A percentile compares a stretch with the other conserved stretches of the same genome.
These are phyloP conservation scores for Orthosia cruda DNA, from an alignment of 2,888 invertebrate species.

Conservation along the genomic window DNA sequence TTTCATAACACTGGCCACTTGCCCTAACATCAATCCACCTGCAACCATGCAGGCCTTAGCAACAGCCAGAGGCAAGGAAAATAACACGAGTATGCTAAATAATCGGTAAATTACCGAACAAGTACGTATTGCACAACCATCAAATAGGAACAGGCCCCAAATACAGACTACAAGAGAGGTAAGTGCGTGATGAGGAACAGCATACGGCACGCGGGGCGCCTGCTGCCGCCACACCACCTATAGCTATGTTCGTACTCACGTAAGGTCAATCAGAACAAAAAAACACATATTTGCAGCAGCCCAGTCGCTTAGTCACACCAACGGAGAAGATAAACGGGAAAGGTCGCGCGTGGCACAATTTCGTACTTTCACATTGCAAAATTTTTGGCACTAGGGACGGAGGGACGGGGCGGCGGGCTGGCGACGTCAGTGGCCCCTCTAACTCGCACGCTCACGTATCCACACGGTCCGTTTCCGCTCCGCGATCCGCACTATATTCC, in stretches of 20 bases:
- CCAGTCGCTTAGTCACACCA: slow-evolving; percentile 73
- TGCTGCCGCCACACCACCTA: slow-evolving; percentile 77
- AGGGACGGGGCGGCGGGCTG: slow-evolving; percentile 87
- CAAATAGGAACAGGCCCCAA: slow-evolving; percentile 42
- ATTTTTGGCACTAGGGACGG: slow-evolving; percentile 90
- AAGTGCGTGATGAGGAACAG: slow-evolving; percentile 63
- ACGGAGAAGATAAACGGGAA: slow-evolving; percentile 84
- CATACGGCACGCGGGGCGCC: slow-evolving; percentile 78
- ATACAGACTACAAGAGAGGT: slow-evolving; percentile 58
- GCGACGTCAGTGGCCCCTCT: slow-evolving; percentile 90
- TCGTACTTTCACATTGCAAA: slow-evolving; percentile 92
- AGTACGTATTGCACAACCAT: slow-evolving; percentile 51
- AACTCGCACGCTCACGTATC: slow-evolving; percentile 87
- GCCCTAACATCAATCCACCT: slow-evolving; percentile 36
- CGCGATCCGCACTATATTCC: slow-evolving; percentile 77
- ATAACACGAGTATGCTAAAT: slow-evolving; percentile 56
- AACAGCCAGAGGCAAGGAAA: slow-evolving; percentile 54
- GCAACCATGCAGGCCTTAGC: slow-evolving; percentile 58
- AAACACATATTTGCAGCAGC: slow-evolving; percentile 79
- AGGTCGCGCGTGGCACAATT: slow-evolving; percentile 91
- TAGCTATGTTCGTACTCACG: slow-evolving; percentile 80
- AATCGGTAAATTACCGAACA: slow-evolving; percentile 40
- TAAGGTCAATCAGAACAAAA: slow-evolving; percentile 81
- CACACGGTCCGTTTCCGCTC: slow-evolving; percentile 83
- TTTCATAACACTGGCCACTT: slow-evolving; percentile 46